Evolutionary conservation across 2,113 vertebrate species (phyloP).

Genomic region (Oriolus oriolus): DNA sequence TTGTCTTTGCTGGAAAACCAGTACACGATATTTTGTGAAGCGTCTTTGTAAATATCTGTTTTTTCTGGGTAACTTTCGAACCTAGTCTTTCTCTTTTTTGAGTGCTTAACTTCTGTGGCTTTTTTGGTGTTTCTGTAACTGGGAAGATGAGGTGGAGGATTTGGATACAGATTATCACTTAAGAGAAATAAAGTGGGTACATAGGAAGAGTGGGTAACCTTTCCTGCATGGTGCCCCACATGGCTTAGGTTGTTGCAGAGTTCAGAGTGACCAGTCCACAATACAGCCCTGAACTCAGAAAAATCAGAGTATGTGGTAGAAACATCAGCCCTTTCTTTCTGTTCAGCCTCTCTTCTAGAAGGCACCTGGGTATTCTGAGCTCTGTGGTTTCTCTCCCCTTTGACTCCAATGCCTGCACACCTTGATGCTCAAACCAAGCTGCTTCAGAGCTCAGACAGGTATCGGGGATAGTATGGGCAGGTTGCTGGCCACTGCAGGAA

Average conservation of each 20-base stretch:
- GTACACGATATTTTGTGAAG: neutral
- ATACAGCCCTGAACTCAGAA: neutral
- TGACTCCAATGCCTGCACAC: neutral
- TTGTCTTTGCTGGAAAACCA: neutral
- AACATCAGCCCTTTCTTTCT: neutral
- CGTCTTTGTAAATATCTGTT: neutral
- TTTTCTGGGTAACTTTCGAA: neutral
- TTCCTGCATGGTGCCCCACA: fast-evolving
- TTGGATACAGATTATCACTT: neutral
- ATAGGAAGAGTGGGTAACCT: neutral
- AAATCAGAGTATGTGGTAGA: neutral
- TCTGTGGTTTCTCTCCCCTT: neutral
- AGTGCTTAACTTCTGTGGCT: neutral
- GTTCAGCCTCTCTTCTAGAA: neutral
- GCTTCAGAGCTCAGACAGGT: neutral
- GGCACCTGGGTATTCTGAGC: neutral
- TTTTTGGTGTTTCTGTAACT: neutral
- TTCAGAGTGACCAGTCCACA: neutral
- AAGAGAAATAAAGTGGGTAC: neutral
- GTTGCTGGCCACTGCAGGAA: neutral
- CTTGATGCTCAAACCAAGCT: neutral
- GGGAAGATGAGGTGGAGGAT: neutral
- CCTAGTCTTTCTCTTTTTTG: neutral
- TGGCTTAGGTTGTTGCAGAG: neutral
- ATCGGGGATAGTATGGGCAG: fast-evolving